Evolutionary conservation across 2,797 vertebrate species (phyloP), one percentile per base, ranked within the genome.

Genomic region (Lacerta viridis): DNA sequence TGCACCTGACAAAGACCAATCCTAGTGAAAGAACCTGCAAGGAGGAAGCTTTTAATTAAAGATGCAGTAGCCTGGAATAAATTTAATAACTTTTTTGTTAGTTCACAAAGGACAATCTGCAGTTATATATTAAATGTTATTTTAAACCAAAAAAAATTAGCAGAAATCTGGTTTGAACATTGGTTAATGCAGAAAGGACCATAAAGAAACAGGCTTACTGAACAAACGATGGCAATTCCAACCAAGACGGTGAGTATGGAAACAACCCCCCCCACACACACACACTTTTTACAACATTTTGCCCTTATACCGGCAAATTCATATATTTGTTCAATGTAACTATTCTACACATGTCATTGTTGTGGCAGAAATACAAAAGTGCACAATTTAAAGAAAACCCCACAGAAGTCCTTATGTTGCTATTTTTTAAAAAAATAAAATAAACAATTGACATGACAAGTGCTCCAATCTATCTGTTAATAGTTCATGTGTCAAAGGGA

Each of bases 381-480:
- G 88, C 86, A 87, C 13, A 77, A 89, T 92, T 85, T 64, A 61
- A 84, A 72, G 15, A 20, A 64, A 41, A 79, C 18, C 85, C 20
- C 85, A 80, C 61, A 72, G 89, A 74, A 72, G 36, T 75, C 29
- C 92, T 43, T 80, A 92, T 88, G 89, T 43, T 94, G 90, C 91
- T 93, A 64, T 93, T 94, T 92, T 92, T 94, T 94, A 91, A 76
- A 68, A 92, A 92, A 92, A 23, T n/a, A n/a, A n/a, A 64, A 64
- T 23, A 64, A 64, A 64, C 17, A 18, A 23, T 64, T 6, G 61
- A 64, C 61, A 64, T 92, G 84, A 88, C 76, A 91, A 85, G 81
- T 76, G 59, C 2, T 85, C 83, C 61, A 78, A 93, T 91, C 90
- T 86, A 83, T 89, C 83, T 77, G 83, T 79, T n/a, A n/a, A 20